Percentiles rank a stretch among this genome's conserved stretches.
Conservation (phyloP, 1,140 invertebrate genomes). For the Pseudomyrmex flavicornis region DNA sequence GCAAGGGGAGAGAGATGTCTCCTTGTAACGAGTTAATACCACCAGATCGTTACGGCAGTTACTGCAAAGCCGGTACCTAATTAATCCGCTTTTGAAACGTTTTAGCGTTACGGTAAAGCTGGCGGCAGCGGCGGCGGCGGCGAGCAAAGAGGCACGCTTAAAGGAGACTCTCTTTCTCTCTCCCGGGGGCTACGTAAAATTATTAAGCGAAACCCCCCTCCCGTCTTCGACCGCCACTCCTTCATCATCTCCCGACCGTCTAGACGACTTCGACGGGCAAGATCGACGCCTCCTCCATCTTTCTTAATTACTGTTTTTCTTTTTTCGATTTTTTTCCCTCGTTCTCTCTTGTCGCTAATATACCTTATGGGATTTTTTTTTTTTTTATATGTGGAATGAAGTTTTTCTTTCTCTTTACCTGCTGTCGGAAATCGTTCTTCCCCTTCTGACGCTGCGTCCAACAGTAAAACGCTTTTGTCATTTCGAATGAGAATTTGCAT, state of each 20-base stretch:
- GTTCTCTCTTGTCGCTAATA: neutral
- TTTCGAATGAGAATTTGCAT: constrained; percentile 31
- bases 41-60: constrained; percentile 62
- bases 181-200: constrained; percentile 63
- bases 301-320: constrained; percentile 42
- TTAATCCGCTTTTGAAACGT: constrained; percentile 80
- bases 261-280: constrained; percentile 40
- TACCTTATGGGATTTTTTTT: neutral
- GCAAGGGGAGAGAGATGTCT: constrained; percentile 41
- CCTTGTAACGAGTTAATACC: constrained; percentile 64
- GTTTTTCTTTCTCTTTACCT: constrained; percentile 77
- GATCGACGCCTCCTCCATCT: constrained; percentile 36
- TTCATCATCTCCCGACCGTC: constrained; percentile 14
- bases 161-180: constrained; percentile 65
- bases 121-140: neutral
- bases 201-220: constrained; percentile 59
- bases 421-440: constrained; percentile 83
- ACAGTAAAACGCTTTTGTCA: constrained; percentile 68
- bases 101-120: constrained; percentile 70
- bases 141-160: constrained; percentile 56
- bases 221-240: neutral
- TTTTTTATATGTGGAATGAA: too few relatives aligned
- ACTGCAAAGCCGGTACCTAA: constrained; percentile 71
- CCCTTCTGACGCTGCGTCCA: constrained; percentile 84
- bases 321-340: neutral